Evolutionary conservation across 2,888 invertebrate species (phyloP), one percentile per base, ranked within the genome.

Genomic region (Cyaniris semiargus): DNA sequence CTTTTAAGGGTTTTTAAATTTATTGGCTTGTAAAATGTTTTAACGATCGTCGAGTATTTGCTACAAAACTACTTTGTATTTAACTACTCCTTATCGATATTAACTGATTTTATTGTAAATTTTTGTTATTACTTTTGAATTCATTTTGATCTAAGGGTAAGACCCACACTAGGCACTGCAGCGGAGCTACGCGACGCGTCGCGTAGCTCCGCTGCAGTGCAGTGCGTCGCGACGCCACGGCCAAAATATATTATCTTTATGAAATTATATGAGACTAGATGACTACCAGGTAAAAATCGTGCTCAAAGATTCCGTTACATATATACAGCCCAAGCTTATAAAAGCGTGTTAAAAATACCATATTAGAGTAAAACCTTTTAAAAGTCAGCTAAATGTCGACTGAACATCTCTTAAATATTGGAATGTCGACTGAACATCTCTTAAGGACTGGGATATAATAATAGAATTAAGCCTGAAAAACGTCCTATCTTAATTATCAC

Each of bases 371-470:
- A 21, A 60, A 60, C n/a, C 3, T 23, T 60, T 60, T 23, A 21
- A 23, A 66, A 27, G 23, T 27, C 27, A 18, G 66, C 23, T 31
- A 66, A 60, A 60, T 27, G 15, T 66, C 15, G 66, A 15, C 5
- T 6, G 6, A 27, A 78, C 76, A 77, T 66, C 75, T 79, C 81
- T 80, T 80, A 80, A 80, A 80, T 76, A 86, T 84, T 83, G 87
- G 89, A 89, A 60, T 27, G 15, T 66, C 15, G 66, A 15, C 5
- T 6, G 6, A 27, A 78, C 76, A 77, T 66, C 82, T 89, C 89
- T 89, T 88, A 88, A 89, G 88, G 83, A 83, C 79, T 79, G 82
- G 82, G 79, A 81, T 80, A 85, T 85, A 85, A 84, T 84, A 82
- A 84, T 82, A 82, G 83, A 86, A 86, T 87, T 87, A 86, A 83